phyloP scores from a whole-genome alignment of 2,888 invertebrate genomes.

The Teleiodes luculella region DNA sequence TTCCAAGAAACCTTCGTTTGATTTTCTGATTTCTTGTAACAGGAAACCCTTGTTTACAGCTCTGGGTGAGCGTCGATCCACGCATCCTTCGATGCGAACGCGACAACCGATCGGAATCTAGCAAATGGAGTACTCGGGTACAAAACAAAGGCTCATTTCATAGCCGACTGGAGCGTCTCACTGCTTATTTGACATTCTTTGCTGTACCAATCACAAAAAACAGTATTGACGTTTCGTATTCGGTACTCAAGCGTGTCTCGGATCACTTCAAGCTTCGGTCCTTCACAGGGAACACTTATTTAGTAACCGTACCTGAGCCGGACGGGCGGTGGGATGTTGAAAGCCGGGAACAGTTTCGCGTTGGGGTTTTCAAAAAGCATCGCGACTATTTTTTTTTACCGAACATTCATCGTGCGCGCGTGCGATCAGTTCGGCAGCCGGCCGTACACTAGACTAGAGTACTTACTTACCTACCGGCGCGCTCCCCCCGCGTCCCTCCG shows the following conservation, averaged over 20 bases:
- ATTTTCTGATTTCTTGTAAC: not conserved
- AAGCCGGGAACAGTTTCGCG: conserved; percentile 83
- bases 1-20: not conserved
- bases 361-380: conserved; percentile 87
- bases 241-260: conserved; percentile 41
- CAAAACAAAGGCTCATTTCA: not conserved
- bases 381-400: conserved; percentile 66
- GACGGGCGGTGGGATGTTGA: conserved; percentile 85
- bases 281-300: conserved; percentile 43
- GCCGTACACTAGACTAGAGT: conserved; percentile 60
- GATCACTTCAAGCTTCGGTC: not conserved
- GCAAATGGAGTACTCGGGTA: not conserved
- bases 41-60: conserved; percentile 6
- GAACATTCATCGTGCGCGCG: conserved; percentile 60
- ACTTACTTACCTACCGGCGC: conserved; percentile 32
- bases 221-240: conserved; percentile 58
- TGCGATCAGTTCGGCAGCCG: conserved; percentile 54
- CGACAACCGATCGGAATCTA: conserved; percentile 1
- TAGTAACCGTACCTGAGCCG: conserved; percentile 70
- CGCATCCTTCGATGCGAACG: conserved; percentile 5
- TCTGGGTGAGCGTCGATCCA: not conserved
- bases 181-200: not conserved
- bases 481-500: conserved; percentile 19
- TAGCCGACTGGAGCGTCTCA: not conserved
- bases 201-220: conserved; percentile 29